Evolutionary conservation across 2,888 invertebrate genomes (phyloP), one percentile per base, ranked within the genome.

Genomic region (Ditylenchus weischeri): DNA sequence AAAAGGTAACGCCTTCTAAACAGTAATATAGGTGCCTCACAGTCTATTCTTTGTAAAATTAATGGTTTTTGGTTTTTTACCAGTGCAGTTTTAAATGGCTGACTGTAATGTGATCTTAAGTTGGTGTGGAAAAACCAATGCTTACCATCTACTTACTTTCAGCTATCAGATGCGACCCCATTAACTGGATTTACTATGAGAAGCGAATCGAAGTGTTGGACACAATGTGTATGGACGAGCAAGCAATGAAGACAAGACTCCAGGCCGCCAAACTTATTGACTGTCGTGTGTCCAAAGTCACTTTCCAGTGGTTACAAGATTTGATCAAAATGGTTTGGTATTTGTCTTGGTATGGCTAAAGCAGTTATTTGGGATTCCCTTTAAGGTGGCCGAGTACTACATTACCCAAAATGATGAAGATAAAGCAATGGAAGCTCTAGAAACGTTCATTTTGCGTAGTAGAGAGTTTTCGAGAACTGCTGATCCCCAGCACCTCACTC

Each of bases 221-320:
- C 60, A 50, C 66, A 15, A 57, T 76, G 4, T 73, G 76, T 7
- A 49, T 74, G 29, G 67, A 72, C 21, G 73, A 74, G 13, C 60
- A 76, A 7, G 77, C 81, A 13, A 81, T 81, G 81, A 71, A 74
- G 43, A 76, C 77, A 0, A 72, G 81, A 19, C 71, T 81, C 0
- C 62, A 68, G 38, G 76, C 75, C n/a, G 72, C 75, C 18, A 65
- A 76, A 36, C 50, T 63, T 6, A 75, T 81, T 19, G 72, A 78
- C 57, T 70, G 73, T 49, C 49, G 57, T 8, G 57, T 66, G n/a
- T 62, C 72, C 4, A 58, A 70, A 58, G 71, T 80, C 11, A 73
- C 73, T 59, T 81, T 79, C 61, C 71, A 73, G 15, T 81, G 77
- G 77, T 75, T 80, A 62, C 69, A 75, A 15, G 65, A 74, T 7